phyloP scores from a whole-genome alignment of 2,797 vertebrate genomes.

The Phaenicophaeus curvirostris region DNA sequence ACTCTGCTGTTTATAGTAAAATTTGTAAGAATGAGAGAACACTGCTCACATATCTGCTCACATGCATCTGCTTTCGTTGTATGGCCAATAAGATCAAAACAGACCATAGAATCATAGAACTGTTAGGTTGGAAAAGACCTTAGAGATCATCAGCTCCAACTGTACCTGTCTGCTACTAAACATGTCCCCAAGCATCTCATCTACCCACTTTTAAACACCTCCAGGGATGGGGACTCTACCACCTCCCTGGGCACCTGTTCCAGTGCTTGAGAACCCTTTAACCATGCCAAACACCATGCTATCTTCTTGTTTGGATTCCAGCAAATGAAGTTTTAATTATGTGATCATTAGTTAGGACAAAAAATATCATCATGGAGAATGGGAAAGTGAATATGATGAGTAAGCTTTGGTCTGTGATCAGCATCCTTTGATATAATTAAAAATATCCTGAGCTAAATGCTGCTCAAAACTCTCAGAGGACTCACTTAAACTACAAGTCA shows the following conservation, averaged over 20 bases:
- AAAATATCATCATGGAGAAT: not conserved
- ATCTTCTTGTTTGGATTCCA: not conserved
- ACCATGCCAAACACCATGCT: not conserved
- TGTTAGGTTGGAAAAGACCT: no score
- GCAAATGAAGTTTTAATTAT: not conserved
- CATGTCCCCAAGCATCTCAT: no score
- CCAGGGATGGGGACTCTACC: no score
- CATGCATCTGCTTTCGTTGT: not conserved
- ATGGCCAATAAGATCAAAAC: not conserved
- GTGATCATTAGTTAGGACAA: not conserved
- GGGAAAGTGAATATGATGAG: not conserved
- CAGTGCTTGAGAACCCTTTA: no score
- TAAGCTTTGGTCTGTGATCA: slow-evolving; percentile 26
- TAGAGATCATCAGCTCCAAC: no score
- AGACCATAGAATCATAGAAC: not conserved
- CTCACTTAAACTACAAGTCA: slow-evolving; percentile 1
- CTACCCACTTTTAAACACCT: no score
- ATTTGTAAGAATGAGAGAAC: not conserved
- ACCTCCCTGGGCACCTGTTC: no score
- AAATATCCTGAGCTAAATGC: slow-evolving; percentile 17
- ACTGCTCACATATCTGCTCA: not conserved
- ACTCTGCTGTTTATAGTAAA: not conserved
- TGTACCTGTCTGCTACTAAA: no score
- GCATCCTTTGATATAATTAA: slow-evolving; percentile 11
- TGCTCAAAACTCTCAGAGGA: not conserved